Conservation (phyloP, 2,888 invertebrate genomes). For the Acholoe squamosa region DNA sequence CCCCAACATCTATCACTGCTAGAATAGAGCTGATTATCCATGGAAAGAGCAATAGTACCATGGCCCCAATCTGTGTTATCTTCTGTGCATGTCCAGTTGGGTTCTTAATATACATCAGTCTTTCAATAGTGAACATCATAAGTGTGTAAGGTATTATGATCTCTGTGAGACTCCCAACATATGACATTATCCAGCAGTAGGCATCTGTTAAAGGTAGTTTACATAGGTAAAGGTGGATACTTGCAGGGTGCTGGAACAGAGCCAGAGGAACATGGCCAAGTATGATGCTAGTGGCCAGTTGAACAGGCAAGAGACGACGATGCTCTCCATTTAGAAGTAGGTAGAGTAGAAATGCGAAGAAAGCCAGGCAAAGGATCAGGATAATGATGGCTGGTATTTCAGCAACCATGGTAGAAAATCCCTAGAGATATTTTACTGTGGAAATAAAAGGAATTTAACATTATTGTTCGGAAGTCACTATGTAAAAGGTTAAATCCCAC, state of each 20-base stretch:
- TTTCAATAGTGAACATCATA: conserved; percentile 6
- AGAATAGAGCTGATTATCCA: neutral
- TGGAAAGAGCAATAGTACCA: neutral
- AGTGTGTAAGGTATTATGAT: neutral
- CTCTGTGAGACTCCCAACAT: neutral
- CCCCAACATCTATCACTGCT: conserved; percentile 5
- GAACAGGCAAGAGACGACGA: neutral
- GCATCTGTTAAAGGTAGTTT: neutral
- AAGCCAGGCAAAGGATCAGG: neutral
- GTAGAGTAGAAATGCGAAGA: conserved; percentile 1
- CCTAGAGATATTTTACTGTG: too few relatives aligned
- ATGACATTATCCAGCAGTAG: neutral
- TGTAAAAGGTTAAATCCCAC: too few relatives aligned
- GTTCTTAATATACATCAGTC: neutral
- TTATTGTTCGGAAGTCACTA: too few relatives aligned
- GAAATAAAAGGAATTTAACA: too few relatives aligned
- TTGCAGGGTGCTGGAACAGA: neutral
- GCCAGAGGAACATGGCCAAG: neutral
- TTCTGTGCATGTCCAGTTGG: neutral
- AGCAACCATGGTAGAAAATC: too few relatives aligned
- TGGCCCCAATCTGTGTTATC: neutral
- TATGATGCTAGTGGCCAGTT: neutral
- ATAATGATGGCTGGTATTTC: neutral
- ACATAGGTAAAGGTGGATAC: neutral
- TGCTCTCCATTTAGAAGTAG: neutral